Evolutionary conservation across 2,888 invertebrate species (phyloP).

Genomic region (Patella caerulea): DNA sequence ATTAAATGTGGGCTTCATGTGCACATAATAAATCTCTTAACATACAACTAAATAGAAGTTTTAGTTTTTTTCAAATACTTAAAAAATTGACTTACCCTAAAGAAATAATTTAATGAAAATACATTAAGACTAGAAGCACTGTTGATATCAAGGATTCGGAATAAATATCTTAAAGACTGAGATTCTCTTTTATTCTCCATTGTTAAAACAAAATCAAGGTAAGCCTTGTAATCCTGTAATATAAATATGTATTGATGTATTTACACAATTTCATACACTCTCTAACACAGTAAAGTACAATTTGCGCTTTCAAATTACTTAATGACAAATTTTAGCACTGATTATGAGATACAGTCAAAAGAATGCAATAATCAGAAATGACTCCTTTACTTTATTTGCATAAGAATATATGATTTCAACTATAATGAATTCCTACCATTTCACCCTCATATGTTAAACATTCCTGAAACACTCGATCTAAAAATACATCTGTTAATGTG

Average conservation of each 20-base stretch:
- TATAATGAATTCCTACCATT: slow-evolving; percentile 57
- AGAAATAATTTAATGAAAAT: slow-evolving; percentile 93
- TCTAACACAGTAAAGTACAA: too few species aligned
- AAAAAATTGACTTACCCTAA: slow-evolving; percentile 77
- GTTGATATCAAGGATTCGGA: slow-evolving; percentile 91
- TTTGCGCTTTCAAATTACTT: too few species aligned
- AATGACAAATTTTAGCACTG: too few species aligned
- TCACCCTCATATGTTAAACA: slow-evolving; percentile 88
- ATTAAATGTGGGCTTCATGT: too few species aligned
- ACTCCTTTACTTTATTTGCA: too few species aligned
- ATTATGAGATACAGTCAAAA: too few species aligned
- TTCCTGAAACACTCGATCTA: slow-evolving; percentile 94
- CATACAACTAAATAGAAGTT: too few species aligned
- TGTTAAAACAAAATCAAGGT: slow-evolving; percentile 93
- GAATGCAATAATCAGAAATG: too few species aligned
- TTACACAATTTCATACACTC: not conserved
- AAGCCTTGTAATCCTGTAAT: slow-evolving; percentile 91
- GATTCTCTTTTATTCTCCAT: slow-evolving; percentile 93
- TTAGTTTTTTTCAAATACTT: too few species aligned
- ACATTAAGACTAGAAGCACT: slow-evolving; percentile 89
- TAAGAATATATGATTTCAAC: not conserved
- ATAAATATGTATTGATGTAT: not conserved
- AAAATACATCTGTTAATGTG: slow-evolving; percentile 89
- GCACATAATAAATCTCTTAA: too few species aligned
- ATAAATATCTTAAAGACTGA: slow-evolving; percentile 91